Evolutionary conservation across 2,797 vertebrate species (phyloP).

Genomic region (Hozukius guyotensis): DNA sequence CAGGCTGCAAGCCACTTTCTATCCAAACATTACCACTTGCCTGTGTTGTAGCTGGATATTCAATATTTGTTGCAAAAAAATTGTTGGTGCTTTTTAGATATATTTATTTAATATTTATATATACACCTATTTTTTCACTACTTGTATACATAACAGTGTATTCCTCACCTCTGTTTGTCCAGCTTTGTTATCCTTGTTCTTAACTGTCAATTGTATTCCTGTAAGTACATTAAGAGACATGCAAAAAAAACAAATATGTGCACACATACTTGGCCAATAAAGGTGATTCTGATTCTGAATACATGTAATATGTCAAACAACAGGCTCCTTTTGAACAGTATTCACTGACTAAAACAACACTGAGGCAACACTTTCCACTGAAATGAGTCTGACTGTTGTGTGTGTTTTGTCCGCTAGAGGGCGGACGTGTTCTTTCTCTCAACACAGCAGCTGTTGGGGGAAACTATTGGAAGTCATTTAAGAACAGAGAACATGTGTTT

Average conservation of each 20-base stretch:
- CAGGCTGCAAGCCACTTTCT: too few species aligned
- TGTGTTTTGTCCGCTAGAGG: constrained; percentile 23
- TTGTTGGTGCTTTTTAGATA: neutral
- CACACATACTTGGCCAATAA: neutral
- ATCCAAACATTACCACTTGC: neutral
- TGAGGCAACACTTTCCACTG: neutral
- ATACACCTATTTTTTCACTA: neutral
- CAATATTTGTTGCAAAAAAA: neutral
- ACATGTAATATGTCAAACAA: neutral
- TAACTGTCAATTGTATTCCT: neutral
- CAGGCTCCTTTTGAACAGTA: neutral
- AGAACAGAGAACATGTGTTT: neutral
- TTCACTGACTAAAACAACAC: neutral
- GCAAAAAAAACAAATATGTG: neutral
- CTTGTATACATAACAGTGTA: fast-evolving
- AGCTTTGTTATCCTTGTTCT: neutral
- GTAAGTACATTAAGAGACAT: neutral
- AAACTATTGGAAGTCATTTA: neutral
- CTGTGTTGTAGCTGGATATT: neutral
- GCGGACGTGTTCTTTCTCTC: neutral
- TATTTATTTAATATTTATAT: neutral
- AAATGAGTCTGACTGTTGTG: neutral
- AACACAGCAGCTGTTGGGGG: neutral
- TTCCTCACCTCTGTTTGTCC: neutral
- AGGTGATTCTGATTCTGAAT: neutral